Evolutionary conservation across 2,113 vertebrate species (phyloP), one percentile per base, ranked within the genome.

Genomic region (Tautogolabrus adspersus): DNA sequence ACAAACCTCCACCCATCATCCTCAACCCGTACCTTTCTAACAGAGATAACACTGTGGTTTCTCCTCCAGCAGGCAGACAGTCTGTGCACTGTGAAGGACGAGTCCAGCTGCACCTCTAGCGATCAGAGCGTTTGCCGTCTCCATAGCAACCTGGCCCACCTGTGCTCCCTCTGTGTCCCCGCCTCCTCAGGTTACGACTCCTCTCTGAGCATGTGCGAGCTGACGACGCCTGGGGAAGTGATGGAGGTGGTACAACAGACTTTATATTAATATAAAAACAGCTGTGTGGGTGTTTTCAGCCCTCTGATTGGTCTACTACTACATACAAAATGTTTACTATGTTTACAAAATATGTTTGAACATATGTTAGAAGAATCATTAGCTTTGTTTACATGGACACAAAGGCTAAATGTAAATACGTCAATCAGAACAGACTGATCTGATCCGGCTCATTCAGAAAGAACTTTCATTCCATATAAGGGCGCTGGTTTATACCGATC

Each of bases 191-290:
- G 26, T 3, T 79, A 62, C 23, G 0, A n/a, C 44, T 81, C 78
- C 10, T 72, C 68, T 10, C 21, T 81, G 64, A 87, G 64, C 68
- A 2, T 22, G 52, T 72, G 66, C 6, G 34, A 82, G n/a, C 65
- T 74, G 68, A 56, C 16, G 0, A n/a, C 42, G 0, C 63, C 73
- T 0, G 1, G 0, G 15, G 68, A 84, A 40, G 47, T 63, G n/a
- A 77, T 22, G 16, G 69, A 87, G 19, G 16, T 0, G 72, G 84
- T 78, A 72, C 55, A 6, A 2, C 30, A 44, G 1, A 10, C 1
- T 30, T 26, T 54, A 13, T 30, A 6, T 26, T 12, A 54, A 13
- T 65, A 55, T 49, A 6, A 42, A 38, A 5, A 13, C 7, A 40
- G 38, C 38, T 40, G 38, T 10, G 38, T 40, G 38, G 38, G 38